Evolutionary conservation across 92 coral and sea anemone genomes (phyloP).

Genomic region (Palythoa grandiflora): DNA sequence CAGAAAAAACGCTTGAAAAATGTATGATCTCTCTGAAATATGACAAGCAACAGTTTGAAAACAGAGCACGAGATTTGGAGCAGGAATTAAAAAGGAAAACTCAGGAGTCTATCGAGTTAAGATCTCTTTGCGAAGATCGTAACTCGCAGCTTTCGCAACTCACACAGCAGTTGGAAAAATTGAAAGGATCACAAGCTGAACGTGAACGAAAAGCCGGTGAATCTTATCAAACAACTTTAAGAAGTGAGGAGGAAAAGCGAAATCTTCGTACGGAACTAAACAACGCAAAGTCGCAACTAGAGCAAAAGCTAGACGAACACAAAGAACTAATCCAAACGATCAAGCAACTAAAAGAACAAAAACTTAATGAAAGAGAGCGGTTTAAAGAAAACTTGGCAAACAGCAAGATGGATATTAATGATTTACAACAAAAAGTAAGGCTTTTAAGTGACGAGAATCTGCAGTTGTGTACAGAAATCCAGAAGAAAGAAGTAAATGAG

Average conservation of each 20-base stretch:
- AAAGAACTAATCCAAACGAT: background rate
- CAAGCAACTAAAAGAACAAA: constrained; percentile 1
- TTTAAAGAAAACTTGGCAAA: constrained; percentile 21
- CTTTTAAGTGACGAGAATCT: constrained; percentile 35
- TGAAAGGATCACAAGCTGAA: constrained; percentile 11
- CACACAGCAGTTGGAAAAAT: background rate
- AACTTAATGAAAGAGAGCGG: constrained; percentile 8
- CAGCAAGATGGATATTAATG: background rate
- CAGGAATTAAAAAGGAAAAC: constrained; percentile 9
- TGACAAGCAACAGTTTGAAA: constrained; percentile 39
- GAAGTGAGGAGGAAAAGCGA: constrained; percentile 24
- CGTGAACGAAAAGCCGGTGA: background rate
- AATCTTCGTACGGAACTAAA: background rate
- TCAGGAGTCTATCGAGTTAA: constrained; percentile 17
- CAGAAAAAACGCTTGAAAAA: constrained; percentile 16
- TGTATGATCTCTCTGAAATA: background rate
- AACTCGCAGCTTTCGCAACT: constrained; percentile 21
- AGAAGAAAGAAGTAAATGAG: constrained; percentile 14
- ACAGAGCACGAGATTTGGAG: background rate
- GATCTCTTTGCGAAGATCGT: constrained; percentile 28
- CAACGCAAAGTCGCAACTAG: constrained; percentile 1
- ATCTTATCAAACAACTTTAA: background rate
- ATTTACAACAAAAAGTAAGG: constrained; percentile 18
- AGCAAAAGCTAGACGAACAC: background rate
- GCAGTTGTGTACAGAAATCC: constrained; percentile 23